Evolutionary conservation across 2,113 vertebrate genomes (phyloP).

Genomic region (Pimephales promelas): DNA sequence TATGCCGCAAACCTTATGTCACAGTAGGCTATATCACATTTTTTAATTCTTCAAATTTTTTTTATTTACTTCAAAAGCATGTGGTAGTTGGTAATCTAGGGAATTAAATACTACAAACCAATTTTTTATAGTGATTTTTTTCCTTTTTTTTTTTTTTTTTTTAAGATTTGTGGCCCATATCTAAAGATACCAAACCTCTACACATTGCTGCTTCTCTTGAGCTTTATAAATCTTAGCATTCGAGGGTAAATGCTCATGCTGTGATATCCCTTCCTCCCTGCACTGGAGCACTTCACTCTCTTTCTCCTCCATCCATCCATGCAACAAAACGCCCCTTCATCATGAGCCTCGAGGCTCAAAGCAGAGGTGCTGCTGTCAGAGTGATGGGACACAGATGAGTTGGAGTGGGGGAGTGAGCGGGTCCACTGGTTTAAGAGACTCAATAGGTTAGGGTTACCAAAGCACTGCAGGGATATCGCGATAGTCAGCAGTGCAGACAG

Average conservation of each 20-base stretch:
- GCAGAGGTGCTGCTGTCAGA: constrained; percentile 24
- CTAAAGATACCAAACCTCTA: background rate
- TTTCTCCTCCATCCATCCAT: background rate
- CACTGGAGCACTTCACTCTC: background rate
- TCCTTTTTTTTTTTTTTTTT: too few species aligned
- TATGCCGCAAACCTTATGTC: background rate
- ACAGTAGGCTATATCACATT: too few species aligned
- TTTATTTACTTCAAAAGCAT: too few species aligned
- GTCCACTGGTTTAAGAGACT: constrained; percentile 29
- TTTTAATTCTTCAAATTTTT: too few species aligned
- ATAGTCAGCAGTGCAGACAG: constrained; percentile 6
- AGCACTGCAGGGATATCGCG: background rate
- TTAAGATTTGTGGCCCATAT: background rate
- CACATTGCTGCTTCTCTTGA: background rate
- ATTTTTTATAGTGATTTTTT: background rate
- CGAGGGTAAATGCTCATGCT: constrained; percentile 43
- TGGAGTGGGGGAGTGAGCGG: constrained; percentile 16
- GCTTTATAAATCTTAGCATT: constrained; percentile 38
- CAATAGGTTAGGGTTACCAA: constrained; percentile 26
- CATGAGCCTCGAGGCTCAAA: background rate
- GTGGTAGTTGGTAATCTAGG: too few species aligned
- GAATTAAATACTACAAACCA: background rate
- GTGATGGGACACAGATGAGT: constrained; percentile 14
- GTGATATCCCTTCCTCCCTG: constrained; percentile 63
- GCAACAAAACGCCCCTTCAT: constrained; percentile 16